A percentile compares a stretch with the other conserved stretches of the same genome.
These are phyloP conservation scores for Drosophila anceps DNA, from an alignment of 2,888 invertebrate genomes.

Conservation along the genomic window DNA sequence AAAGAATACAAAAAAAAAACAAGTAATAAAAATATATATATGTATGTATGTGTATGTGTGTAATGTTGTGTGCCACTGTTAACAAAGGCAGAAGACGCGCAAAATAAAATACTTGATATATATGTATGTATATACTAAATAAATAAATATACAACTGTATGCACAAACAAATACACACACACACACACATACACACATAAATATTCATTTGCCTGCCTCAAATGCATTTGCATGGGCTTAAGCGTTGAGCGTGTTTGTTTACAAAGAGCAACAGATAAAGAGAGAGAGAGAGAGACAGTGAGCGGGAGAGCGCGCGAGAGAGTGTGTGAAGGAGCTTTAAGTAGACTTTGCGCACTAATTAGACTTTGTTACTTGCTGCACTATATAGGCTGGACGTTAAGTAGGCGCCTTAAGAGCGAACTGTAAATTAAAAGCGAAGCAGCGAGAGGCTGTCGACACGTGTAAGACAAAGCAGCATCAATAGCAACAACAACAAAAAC, in stretches of 20 bases:
- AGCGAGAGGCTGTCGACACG: constrained; percentile 12
- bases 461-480: constrained; percentile 15
- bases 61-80: constrained; percentile 5
- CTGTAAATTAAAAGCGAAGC: not conserved
- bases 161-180: constrained; percentile 1
- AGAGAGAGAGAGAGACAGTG: not conserved
- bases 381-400: constrained; percentile 7
- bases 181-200: constrained; percentile 2
- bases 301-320: not conserved
- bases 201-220: constrained; percentile 34
- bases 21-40: constrained; percentile 26
- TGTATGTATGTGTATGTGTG: constrained; percentile 7
- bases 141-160: not conserved
- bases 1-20: constrained; percentile 13
- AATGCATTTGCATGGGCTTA: constrained; percentile 37
- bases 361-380: constrained; percentile 28
- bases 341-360: constrained; percentile 11
- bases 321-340: not conserved
- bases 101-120: constrained; percentile 27
- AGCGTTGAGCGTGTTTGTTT: constrained; percentile 35
- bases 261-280: constrained; percentile 15
- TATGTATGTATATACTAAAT: not conserved
- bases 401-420: constrained; percentile 13
- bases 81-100: constrained; percentile 26
- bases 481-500: constrained; percentile 8